phyloP scores from a whole-genome alignment of 2,888 invertebrate genomes.

The Protophormia terraenovae region DNA sequence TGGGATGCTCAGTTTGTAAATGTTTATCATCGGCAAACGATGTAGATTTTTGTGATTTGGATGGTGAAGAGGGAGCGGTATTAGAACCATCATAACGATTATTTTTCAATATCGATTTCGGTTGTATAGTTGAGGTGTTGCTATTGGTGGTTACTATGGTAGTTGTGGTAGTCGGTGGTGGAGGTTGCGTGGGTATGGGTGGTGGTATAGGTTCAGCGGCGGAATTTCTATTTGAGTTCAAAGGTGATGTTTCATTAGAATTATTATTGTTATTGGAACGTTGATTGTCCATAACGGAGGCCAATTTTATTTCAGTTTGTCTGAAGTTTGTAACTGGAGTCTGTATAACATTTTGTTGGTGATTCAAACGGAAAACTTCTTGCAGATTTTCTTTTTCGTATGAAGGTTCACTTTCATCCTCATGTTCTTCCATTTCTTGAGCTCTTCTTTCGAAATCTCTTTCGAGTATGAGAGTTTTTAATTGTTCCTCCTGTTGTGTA shows the following conservation, averaged over 20 bases:
- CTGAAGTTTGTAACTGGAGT: slow-evolving; percentile 81
- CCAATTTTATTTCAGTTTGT: slow-evolving; percentile 79
- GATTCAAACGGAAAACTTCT: slow-evolving; percentile 82
- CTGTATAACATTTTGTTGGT: slow-evolving; percentile 80
- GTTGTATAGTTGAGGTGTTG: slow-evolving; percentile 73
- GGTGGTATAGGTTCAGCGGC: slow-evolving; percentile 64
- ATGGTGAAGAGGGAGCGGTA: slow-evolving; percentile 79
- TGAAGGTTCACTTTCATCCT: slow-evolving; percentile 84
- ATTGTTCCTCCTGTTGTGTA: slow-evolving; percentile 92
- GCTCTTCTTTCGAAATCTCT: slow-evolving; percentile 96
- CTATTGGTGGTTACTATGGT: slow-evolving; percentile 66
- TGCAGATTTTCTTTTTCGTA: slow-evolving; percentile 82
- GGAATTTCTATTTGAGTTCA: slow-evolving; percentile 71
- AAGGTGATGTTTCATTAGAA: slow-evolving; percentile 74
- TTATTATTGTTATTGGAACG: slow-evolving; percentile 30
- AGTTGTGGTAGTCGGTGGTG: slow-evolving; percentile 16
- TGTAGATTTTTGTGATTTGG: slow-evolving; percentile 80
- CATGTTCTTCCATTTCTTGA: slow-evolving; percentile 87
- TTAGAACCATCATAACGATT: slow-evolving; percentile 77
- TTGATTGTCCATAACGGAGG: slow-evolving; percentile 71
- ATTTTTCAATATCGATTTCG: slow-evolving; percentile 81
- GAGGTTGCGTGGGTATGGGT: slow-evolving; percentile 58
- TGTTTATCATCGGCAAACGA: slow-evolving; percentile 80
- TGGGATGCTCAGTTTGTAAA: slow-evolving; percentile 77
- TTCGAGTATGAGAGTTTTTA: slow-evolving; percentile 94